Base-by-base conservation (phyloP, 2,797 vertebrate genomes). In the Aeoliscus strigatus region DNA sequence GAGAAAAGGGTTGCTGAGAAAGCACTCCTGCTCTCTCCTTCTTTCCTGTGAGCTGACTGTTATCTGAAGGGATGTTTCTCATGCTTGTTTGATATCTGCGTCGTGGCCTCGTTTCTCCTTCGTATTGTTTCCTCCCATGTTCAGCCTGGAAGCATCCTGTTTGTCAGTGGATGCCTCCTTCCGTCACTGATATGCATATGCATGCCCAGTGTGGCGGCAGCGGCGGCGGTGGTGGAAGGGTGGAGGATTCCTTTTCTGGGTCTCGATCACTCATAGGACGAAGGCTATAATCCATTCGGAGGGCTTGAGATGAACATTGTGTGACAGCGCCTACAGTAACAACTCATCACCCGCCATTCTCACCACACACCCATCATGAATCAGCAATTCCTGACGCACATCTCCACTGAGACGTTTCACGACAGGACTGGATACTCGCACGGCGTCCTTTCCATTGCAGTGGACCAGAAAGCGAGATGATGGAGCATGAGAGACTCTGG, bases 291-390 rank as follows among this genome's bases (percentile, higher is more conserved):
- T 70, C 60, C 58, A 51, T 45, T 12, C 30, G 46, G 51, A 49
- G 43, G 34, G 27, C 35, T 65, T 64, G 57, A 74, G 62, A 68
- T 13, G 51, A 69, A 80, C 67, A 39, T 65, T 80, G 61, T 73
- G 75, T 78, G 73, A 81, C 75, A 73, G 72, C 28, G 39, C 72
- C 71, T 63, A 56, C 65, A 70, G 65, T 69, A 68, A 47, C 58
- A 61, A 56, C 61, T 72, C 66, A 40, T 67, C 45, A 26, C 65
- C 45, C 53, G 35, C 69, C 61, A 43, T 57, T 58, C 40, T 53
- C 66, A 36, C 50, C 51, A 51, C 65, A 55, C 62, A 57, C 54
- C 48, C 59, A 67, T 57, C 46, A 51, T 77, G 76, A 81, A 56
- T 78, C 79, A 78, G 61, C 39, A 26, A 47, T 70, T 73, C 71